Evolutionary conservation across 2,113 vertebrate species (phyloP).

Genomic region (Martes martes): DNA sequence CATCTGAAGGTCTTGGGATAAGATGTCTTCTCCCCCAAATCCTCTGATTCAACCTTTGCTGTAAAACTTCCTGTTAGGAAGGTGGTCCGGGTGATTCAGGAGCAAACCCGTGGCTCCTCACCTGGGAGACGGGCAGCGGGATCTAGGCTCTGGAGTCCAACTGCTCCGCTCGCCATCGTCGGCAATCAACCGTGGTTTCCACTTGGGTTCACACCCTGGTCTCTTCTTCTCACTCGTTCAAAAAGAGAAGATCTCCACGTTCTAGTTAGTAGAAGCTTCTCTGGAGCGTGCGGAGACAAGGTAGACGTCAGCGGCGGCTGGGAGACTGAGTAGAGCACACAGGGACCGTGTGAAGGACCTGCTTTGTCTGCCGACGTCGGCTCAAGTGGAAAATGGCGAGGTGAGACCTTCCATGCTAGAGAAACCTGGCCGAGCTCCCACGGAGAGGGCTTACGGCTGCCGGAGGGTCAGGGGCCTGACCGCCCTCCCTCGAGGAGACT

Average conservation of each 20-base stretch:
- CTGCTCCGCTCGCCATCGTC: fast-evolving
- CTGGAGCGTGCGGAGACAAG: background rate
- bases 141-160: background rate
- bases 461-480: background rate
- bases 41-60: no score
- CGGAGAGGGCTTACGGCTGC: fast-evolving
- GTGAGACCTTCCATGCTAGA: fast-evolving
- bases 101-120: no score
- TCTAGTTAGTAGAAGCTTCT: background rate
- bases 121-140: background rate
- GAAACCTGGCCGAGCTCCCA: fast-evolving
- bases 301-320: fast-evolving
- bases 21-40: no score
- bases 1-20: background rate
- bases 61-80: fast-evolving
- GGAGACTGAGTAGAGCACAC: fast-evolving
- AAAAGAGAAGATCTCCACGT: background rate
- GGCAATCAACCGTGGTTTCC: fast-evolving
- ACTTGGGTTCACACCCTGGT: fast-evolving
- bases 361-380: background rate
- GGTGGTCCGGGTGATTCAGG: fast-evolving
- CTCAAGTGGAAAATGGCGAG: fast-evolving
- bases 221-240: background rate
- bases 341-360: background rate
- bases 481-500: fast-evolving